Conservation (phyloP, 2,113 vertebrate species). For the Argyrosomus japonicus region DNA sequence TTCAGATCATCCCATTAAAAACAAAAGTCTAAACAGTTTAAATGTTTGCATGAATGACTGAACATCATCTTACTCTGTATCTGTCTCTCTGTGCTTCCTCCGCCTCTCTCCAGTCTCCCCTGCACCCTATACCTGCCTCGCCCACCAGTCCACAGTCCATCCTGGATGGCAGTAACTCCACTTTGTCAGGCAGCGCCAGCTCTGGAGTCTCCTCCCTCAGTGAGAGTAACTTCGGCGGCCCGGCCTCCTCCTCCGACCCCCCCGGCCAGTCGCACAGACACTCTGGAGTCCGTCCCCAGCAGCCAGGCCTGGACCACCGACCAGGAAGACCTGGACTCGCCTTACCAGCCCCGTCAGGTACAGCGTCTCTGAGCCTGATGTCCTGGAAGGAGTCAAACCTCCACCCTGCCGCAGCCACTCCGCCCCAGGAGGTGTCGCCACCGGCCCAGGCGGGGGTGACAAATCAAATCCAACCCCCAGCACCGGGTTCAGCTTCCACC, state of each 20-base stretch:
- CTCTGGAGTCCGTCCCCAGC: conserved; percentile 91
- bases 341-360: conserved; percentile 94
- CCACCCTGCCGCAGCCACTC: conserved; percentile 94
- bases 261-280: conserved; percentile 88
- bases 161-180: conserved; percentile 96
- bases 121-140: conserved; percentile 96
- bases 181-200: conserved; percentile 95
- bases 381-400: conserved; percentile 90
- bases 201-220: conserved; percentile 96
- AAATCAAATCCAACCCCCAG: conserved; percentile 40
- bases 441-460: conserved; percentile 60
- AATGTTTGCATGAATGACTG: not conserved
- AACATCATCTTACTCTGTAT: not conserved
- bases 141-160: conserved; percentile 96
- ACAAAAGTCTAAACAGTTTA: not conserved
- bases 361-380: conserved; percentile 93
- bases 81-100: not conserved
- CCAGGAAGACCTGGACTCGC: conserved; percentile 89
- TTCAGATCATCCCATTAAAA: no score
- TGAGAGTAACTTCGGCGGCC: conserved; percentile 91
- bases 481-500: not conserved
- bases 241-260: conserved; percentile 90
- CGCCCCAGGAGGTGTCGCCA: conserved; percentile 88
- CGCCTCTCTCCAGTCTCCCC: conserved; percentile 86
- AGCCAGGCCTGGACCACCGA: conserved; percentile 92